These are phyloP conservation scores for Drosophila nebulosa DNA, from an alignment of 1,140 invertebrate species.

Conservation along the genomic window DNA sequence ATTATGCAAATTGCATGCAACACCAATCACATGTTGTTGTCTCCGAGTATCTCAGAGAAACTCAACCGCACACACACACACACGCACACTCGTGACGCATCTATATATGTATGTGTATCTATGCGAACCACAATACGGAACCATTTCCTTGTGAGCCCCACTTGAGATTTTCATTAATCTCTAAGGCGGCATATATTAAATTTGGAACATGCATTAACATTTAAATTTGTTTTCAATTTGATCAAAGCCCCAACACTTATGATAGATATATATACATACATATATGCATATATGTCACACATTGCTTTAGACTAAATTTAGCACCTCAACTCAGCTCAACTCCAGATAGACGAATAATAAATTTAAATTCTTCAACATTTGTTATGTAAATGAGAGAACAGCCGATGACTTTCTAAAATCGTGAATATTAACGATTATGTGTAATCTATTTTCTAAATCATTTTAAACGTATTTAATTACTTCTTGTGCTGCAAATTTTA, in stretches of 20 bases:
- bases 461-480: too few relatives aligned
- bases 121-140: neutral
- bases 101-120: neutral
- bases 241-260: constrained; percentile 41
- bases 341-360: constrained; percentile 22
- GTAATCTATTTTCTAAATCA: constrained; percentile 20
- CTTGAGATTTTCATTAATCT: constrained; percentile 62
- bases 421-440: constrained; percentile 26
- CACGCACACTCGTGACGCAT: neutral
- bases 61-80: neutral
- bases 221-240: constrained; percentile 78
- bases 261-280: constrained; percentile 24
- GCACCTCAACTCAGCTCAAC: constrained; percentile 29
- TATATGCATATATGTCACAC: constrained; percentile 23
- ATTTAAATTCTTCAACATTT: constrained; percentile 24
- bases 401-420: constrained; percentile 29
- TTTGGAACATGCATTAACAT: constrained; percentile 61
- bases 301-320: constrained; percentile 45
- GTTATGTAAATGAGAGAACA: constrained; percentile 60
- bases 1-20: constrained; percentile 19
- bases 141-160: constrained; percentile 17
- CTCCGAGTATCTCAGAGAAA: neutral
- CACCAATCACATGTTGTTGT: neutral
- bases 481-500: too few relatives aligned
- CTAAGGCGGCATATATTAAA: constrained; percentile 64